Evolutionary conservation across 35 echinoderm and acorn worm species (phyloP).

Genomic region (Eucidaris tribuloides): DNA sequence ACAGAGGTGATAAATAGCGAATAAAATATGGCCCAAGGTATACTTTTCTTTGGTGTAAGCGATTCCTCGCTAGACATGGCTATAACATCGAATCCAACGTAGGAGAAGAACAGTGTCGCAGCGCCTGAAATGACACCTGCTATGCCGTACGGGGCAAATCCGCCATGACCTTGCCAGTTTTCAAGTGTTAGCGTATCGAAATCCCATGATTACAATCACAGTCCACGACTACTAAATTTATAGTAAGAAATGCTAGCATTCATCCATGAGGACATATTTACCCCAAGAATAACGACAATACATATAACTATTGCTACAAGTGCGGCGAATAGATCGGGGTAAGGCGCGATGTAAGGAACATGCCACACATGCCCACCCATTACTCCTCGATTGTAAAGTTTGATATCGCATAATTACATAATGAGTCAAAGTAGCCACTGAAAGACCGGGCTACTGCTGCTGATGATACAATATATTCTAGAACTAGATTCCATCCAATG

Average conservation of each 20-base stretch:
- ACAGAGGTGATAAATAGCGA: neutral
- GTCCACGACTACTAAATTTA: constrained; percentile 24
- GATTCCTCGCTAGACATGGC: constrained; percentile 37
- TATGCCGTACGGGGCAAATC: constrained; percentile 18
- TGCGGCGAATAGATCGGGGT: constrained; percentile 31
- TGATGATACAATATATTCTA: constrained; percentile 39
- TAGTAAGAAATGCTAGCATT: neutral
- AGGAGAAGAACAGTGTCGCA: constrained; percentile 38
- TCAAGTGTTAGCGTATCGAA: constrained; percentile 11
- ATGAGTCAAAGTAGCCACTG: constrained; percentile 40
- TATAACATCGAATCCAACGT: constrained; percentile 52
- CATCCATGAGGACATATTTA: neutral
- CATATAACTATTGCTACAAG: neutral
- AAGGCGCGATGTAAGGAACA: neutral
- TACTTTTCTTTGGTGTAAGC: neutral
- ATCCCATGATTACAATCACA: constrained; percentile 1
- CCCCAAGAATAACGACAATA: neutral
- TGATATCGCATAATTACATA: constrained; percentile 1
- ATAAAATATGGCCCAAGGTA: constrained; percentile 28
- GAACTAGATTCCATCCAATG: constrained; percentile 81
- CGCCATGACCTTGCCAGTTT: constrained; percentile 20
- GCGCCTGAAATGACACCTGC: constrained; percentile 20
- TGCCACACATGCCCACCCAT: constrained; percentile 44
- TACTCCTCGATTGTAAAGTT: constrained; percentile 6
- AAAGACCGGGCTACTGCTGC: constrained; percentile 11